Conservation (phyloP, 2,797 vertebrate species). For the Helicolenus hilgendorfi region DNA sequence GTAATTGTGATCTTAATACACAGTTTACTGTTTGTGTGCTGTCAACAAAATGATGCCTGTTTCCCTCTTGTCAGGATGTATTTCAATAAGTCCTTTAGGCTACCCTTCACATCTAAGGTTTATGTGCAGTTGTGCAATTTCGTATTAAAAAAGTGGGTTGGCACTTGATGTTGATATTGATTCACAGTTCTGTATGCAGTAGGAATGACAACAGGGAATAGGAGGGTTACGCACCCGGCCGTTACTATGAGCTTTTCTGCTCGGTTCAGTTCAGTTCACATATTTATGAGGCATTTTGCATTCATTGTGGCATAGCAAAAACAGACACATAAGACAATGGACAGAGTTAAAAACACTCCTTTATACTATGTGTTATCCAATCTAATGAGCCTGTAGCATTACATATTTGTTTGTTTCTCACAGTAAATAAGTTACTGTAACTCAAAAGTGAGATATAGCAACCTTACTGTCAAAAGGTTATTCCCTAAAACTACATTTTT, state of each 20-base stretch:
- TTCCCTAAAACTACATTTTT: not conserved
- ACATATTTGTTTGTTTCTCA: not conserved
- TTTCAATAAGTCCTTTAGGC: slow-evolving; percentile 2
- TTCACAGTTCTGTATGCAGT: not conserved
- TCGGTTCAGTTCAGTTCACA: not conserved
- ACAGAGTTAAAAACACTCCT: not conserved
- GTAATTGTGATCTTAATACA: not conserved
- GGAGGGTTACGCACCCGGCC: not conserved
- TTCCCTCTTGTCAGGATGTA: not conserved
- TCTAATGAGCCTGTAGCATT: not conserved
- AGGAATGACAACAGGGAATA: not conserved
- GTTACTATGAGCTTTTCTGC: not conserved
- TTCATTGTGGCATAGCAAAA: not conserved
- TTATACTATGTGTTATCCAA: not conserved
- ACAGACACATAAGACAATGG: not conserved
- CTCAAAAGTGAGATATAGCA: not conserved
- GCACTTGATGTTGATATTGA: slow-evolving; percentile 2
- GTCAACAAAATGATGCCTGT: not conserved
- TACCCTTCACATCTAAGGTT: not conserved
- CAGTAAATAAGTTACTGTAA: not conserved
- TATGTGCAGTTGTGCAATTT: not conserved
- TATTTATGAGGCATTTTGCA: not conserved
- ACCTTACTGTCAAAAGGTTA: not conserved
- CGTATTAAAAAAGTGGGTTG: not conserved
- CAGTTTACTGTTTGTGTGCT: not conserved